Conservation (phyloP, 2,113 vertebrate species). For the Desmodus rotundus region DNA sequence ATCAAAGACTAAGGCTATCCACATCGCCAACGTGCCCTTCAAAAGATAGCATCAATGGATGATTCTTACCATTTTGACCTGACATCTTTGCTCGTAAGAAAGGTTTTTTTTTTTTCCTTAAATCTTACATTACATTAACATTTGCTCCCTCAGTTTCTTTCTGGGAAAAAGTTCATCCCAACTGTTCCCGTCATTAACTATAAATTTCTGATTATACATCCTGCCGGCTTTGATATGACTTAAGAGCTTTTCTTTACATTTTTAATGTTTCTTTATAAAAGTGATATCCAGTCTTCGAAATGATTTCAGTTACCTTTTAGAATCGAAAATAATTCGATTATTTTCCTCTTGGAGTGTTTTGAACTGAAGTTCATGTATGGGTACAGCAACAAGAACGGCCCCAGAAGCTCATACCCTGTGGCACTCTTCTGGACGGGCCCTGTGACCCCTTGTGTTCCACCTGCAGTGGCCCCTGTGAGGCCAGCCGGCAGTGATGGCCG, state of each 20-base stretch:
- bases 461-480: not conserved
- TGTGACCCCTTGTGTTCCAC: not conserved
- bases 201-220: not conserved
- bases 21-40: not conserved
- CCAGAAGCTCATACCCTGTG: not conserved
- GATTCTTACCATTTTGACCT: not conserved
- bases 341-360: not conserved
- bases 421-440: no score
- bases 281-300: not conserved
- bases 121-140: not conserved
- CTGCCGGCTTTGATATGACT: not conserved
- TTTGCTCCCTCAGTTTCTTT: not conserved
- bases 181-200: not conserved
- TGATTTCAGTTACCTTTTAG: not conserved
- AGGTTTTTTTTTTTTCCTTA: not conserved
- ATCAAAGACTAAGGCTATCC: not conserved
- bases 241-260: not conserved
- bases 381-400: not conserved
- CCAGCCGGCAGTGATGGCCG: no score
- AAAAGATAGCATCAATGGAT: not conserved
- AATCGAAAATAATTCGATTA: not conserved
- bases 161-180: not conserved
- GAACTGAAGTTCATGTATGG: not conserved
- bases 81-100: not conserved
- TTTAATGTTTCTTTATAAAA: not conserved